Base-by-base conservation (phyloP, 2,113 vertebrate genomes). In the Dromiciops gliroides region DNA sequence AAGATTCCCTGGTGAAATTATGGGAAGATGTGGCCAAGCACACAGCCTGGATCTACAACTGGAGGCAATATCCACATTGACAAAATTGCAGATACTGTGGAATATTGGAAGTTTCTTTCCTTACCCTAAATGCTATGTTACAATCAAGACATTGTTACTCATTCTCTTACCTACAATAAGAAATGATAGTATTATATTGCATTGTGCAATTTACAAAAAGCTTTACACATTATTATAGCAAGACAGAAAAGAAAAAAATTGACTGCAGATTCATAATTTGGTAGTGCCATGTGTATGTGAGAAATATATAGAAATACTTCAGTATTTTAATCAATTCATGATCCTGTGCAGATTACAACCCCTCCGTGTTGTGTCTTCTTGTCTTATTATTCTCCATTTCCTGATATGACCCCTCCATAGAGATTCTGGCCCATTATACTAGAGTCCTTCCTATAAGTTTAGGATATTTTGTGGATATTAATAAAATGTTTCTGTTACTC, bases 111-210 rank as follows among this genome's bases (percentile, higher is more conserved):
- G 92, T 75, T 93, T 93, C 47, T 10, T 91, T 91, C 95, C 88
- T 94, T 96, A 37, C n/a, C 91, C 91, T 95, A 91, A 95, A 90
- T 90, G 92, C 49, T 75, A 0, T 44, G 92, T 92, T 94, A 92
- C 8, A 44, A 37, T 95, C 25, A 95, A 92, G 25, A 48, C 5
- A 25, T 96, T 26, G 28, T 56, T 56, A 25, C 2, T 96, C 53
- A 56, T 56, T 56, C 53, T 56, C 9, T 56, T 56, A 28, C 53
- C 53, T 8, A 28, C 53, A 56, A 28, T 56, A 28, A 28, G 26
- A 56, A 56, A 56, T 28, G 28, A 53, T 26, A 53, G 26, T 56
- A 48, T 90, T 93, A 12, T 95, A 90, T n/a, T 94, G 5, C 91
- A 60, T 50, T 95, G 93, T 37, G 31, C 16, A 67, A 67, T 67